Evolutionary conservation across 1,140 invertebrate genomes (phyloP).

Genomic region (Manduca sexta): DNA sequence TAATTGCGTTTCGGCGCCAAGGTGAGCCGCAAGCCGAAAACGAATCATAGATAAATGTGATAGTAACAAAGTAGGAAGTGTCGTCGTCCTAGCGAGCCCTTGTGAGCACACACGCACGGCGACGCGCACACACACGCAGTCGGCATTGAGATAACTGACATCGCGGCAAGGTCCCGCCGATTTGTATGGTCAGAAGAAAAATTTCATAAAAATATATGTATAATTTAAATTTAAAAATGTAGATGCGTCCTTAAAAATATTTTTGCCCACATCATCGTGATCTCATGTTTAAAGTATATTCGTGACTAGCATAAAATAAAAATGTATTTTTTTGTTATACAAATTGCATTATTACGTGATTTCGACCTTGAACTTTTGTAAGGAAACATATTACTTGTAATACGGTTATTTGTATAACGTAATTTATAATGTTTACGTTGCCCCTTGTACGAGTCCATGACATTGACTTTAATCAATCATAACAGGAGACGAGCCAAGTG

Average conservation of each 20-base stretch:
- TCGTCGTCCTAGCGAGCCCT: slow-evolving; percentile 57
- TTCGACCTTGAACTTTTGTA: slow-evolving; percentile 10
- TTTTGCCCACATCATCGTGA: too few relatives aligned
- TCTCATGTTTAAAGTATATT: too few relatives aligned
- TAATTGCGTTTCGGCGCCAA: slow-evolving; percentile 30
- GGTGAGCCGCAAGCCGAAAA: slow-evolving; percentile 44
- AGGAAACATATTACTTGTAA: neutral
- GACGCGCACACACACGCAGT: slow-evolving; percentile 20
- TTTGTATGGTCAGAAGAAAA: slow-evolving; percentile 37
- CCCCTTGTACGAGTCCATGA: too few relatives aligned
- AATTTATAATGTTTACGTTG: too few relatives aligned
- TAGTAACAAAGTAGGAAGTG: slow-evolving; percentile 55
- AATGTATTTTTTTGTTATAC: slow-evolving; percentile 2
- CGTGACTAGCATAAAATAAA: slow-evolving; percentile 6
- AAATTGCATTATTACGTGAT: neutral
- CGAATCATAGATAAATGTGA: slow-evolving; percentile 45
- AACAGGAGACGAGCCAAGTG: too few relatives aligned
- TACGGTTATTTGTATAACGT: too few relatives aligned
- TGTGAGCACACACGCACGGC: slow-evolving; percentile 24
- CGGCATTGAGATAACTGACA: slow-evolving; percentile 67
- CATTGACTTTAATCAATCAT: too few relatives aligned
- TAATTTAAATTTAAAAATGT: too few relatives aligned
- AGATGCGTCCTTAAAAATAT: too few relatives aligned
- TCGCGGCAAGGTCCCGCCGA: slow-evolving; percentile 54
- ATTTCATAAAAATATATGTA: too few relatives aligned